Conservation (phyloP, 2,888 invertebrate species). For the Caenorhabditis auriculariae region DNA sequence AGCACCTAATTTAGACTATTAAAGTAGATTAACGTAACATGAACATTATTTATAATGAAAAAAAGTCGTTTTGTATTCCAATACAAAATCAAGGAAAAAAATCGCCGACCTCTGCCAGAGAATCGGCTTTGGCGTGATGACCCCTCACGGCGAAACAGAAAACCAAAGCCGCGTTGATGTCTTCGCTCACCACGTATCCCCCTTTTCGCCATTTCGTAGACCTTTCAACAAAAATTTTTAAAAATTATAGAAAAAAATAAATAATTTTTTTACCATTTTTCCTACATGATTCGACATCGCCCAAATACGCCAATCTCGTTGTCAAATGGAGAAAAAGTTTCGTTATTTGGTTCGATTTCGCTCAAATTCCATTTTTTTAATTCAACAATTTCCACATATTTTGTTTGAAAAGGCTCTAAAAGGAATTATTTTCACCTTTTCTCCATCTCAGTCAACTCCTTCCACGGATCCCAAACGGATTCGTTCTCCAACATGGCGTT, state of each 20-base stretch:
- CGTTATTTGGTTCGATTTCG: conserved; percentile 20
- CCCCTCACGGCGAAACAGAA: conserved; percentile 37
- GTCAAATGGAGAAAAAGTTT: conserved; percentile 27
- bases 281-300: conserved; percentile 30
- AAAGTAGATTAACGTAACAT: no score
- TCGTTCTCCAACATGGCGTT: conserved; percentile 38
- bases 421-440: neutral
- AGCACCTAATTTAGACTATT: no score
- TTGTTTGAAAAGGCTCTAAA: neutral
- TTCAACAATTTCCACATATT: neutral
- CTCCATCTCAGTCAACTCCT: conserved; percentile 24
- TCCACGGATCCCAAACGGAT: conserved; percentile 20
- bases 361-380: conserved; percentile 4
- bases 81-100: neutral
- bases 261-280: conserved; percentile 13
- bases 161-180: conserved; percentile 34
- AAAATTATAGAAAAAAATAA: neutral
- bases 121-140: conserved; percentile 36
- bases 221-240: no score
- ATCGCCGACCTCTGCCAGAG: conserved; percentile 27
- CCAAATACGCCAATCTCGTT: conserved; percentile 12
- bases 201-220: no score
- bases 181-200: conserved; percentile 33
- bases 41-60: neutral
- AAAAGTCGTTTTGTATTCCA: neutral